A percentile compares a stretch with the other conserved stretches of the same genome.
phyloP scores from a whole-genome alignment of 2,888 invertebrate species.

The Mechanitis mazaeus region DNA sequence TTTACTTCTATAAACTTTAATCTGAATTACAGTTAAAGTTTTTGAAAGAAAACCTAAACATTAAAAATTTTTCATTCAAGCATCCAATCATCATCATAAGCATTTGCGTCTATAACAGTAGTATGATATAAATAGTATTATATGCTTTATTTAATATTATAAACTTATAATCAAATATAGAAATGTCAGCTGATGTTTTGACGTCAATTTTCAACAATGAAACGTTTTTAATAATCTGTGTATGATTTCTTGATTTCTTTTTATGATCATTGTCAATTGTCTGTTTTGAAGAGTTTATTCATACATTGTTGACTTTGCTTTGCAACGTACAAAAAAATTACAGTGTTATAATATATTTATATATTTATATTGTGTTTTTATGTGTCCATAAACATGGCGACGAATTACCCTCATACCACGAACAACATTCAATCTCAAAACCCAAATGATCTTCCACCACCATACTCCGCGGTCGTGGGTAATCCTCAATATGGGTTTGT shows the following conservation, averaged over 20 bases:
- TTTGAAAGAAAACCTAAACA: too few relatives aligned
- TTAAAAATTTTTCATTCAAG: too few relatives aligned
- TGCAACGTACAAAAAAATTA: conserved; percentile 8
- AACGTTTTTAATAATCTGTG: too few relatives aligned
- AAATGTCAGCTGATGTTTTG: conserved; percentile 2
- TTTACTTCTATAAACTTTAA: too few relatives aligned
- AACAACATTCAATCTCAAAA: conserved; percentile 42
- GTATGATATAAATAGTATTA: too few relatives aligned
- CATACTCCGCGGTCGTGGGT: conserved; percentile 65
- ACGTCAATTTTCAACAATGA: too few relatives aligned
- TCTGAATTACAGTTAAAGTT: too few relatives aligned
- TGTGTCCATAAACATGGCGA: conserved; percentile 43
- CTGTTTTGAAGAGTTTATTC: background rate
- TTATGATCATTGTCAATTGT: background rate
- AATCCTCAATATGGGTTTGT: conserved; percentile 65
- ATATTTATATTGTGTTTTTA: background rate
- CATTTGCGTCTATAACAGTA: too few relatives aligned
- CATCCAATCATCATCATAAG: too few relatives aligned
- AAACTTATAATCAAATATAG: background rate
- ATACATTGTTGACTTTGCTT: background rate
- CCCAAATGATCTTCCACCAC: conserved; percentile 66
- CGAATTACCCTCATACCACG: conserved; percentile 40
- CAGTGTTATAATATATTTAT: background rate
- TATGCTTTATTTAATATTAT: too few relatives aligned
- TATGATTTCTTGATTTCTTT: too few relatives aligned